Base-by-base conservation (phyloP, 2,888 invertebrate genomes). In the Caenorhabditis sp. region DNA sequence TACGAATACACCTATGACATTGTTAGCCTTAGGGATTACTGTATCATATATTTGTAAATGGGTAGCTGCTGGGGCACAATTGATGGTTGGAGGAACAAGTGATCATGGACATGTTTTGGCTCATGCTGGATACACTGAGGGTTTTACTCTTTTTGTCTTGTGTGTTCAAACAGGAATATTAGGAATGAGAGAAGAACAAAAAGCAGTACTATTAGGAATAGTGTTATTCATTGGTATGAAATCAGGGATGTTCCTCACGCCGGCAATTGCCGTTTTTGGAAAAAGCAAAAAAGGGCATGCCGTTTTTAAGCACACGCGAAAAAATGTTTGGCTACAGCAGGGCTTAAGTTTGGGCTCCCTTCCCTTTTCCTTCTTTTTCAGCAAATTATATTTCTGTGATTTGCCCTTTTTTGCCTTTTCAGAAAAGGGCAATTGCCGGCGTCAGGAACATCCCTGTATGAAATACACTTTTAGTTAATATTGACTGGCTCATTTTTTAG, bases 101-200 rank as follows among this genome's bases (percentile, higher is more conserved):
- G 71, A 73, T 49, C 80, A 78, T 52, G 78, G 75, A 17, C 79
- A 82, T 59, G 80, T 80, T 1, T 59, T 82, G 23, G 77, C 78
- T 10, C 74, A 81, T 64, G 76, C 82, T 23, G 80, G 82, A 7
- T 90, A 90, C 88, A 89, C 90, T 1, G 91, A 91, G 83, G 90
- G 90, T 1, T 87, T 90, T 57, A 90, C 90, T 0, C 89, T 91
- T 86, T 85, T 90, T n/a, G 84, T 91, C 1, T 88, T 91, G 10
- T 90, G 90, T 1, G 78, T 90, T 0, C 90, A 91, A 85, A 90
- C 90, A 0, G 90, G 90, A 8, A 83, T 91, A 1, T 87, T 90
- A 2, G 90, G 90, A 60, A 87, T 90, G 78, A 88, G 88, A 67
- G 89, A 89, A 67, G 88, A 90, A 14, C 89, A 90, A 65, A 87